Conservation (phyloP, 2,888 invertebrate species). For the Theodoxus fluviatilis region DNA sequence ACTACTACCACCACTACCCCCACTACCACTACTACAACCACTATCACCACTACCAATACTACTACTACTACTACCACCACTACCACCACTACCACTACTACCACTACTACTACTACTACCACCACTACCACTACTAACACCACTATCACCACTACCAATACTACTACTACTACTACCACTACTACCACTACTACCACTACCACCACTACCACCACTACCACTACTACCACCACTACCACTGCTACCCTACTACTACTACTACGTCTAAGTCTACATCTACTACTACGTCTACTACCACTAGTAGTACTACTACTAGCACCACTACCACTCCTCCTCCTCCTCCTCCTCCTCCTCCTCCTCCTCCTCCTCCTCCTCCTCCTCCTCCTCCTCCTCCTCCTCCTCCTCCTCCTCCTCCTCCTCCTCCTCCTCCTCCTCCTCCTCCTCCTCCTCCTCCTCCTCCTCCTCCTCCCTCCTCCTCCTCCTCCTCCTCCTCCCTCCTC, state of each 20-base stretch:
- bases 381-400: background rate
- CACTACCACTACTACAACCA: background rate
- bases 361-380: slow-evolving; percentile 1
- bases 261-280: background rate
- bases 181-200: background rate
- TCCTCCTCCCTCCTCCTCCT: background rate
- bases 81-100: slow-evolving; percentile 11
- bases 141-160: background rate
- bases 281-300: background rate
- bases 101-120: slow-evolving; percentile 8
- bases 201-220: slow-evolving; percentile 8
- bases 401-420: background rate
- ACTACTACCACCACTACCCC: background rate
- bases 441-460: background rate
- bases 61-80: slow-evolving; percentile 15
- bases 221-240: background rate
- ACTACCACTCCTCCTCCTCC: background rate
- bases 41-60: no score
- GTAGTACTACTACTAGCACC: background rate
- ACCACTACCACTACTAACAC: background rate
- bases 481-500: background rate
- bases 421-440: background rate
- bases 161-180: background rate
- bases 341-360: slow-evolving; percentile 3
- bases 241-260: no score